Percentiles rank a stretch among this genome's conserved stretches.
Conservation (phyloP, 2,888 invertebrate genomes). For the Troides aeacus region DNA sequence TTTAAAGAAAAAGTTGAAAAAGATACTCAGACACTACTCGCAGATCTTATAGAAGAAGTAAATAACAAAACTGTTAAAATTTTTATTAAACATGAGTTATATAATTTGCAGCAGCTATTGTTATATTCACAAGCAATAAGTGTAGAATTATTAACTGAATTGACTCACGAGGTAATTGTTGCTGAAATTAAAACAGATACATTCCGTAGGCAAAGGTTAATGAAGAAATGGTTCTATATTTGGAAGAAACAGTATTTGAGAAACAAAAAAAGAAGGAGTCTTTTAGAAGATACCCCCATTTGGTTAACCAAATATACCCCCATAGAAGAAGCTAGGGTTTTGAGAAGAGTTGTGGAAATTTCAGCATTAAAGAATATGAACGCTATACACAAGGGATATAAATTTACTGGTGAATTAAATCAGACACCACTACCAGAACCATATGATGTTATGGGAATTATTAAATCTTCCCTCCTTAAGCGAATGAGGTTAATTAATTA, state of each 20-base stretch:
- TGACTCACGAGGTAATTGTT: conserved; percentile 57
- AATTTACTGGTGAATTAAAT: conserved; percentile 60
- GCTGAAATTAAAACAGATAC: conserved; percentile 65
- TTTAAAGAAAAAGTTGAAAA: conserved; percentile 60
- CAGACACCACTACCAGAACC: conserved; percentile 53
- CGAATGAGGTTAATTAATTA: conserved; percentile 73
- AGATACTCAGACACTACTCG: conserved; percentile 56
- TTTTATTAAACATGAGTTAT: conserved; percentile 56
- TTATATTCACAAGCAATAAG: conserved; percentile 48
- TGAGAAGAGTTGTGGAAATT: conserved; percentile 56
- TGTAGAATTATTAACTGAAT: conserved; percentile 54
- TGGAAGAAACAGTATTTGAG: conserved; percentile 61
- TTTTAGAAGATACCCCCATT: conserved; percentile 69
- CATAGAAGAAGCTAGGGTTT: conserved; percentile 54
- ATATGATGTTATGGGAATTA: conserved; percentile 70
- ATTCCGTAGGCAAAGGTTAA: conserved; percentile 55
- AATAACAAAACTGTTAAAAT: conserved; percentile 49
- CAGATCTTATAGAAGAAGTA: conserved; percentile 58
- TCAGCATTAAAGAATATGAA: conserved; percentile 64
- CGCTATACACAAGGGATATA: conserved; percentile 64
- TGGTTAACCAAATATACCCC: conserved; percentile 66
- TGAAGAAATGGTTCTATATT: conserved; percentile 62
- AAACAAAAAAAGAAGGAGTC: conserved; percentile 58
- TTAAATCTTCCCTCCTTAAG: conserved; percentile 64
- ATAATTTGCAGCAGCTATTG: conserved; percentile 50